Conservation (phyloP, 1,140 invertebrate genomes). For the Bicyclus anynana region DNA sequence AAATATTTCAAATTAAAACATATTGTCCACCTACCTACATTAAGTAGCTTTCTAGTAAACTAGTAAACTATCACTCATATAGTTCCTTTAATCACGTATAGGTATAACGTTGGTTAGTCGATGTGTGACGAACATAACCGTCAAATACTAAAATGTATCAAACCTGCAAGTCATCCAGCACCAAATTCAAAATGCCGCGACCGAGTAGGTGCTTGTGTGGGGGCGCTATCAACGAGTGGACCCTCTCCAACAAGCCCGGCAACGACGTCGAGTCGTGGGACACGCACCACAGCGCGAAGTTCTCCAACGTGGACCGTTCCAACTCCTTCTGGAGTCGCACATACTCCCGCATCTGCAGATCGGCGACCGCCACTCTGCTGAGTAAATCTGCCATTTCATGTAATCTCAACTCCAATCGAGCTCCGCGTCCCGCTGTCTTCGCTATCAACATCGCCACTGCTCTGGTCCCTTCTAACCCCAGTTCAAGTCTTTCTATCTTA, state of each 20-base stretch:
- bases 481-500: slow-evolving; percentile 60
- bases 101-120: neutral
- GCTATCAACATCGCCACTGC: slow-evolving; percentile 56
- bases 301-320: slow-evolving; percentile 81
- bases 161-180: slow-evolving; percentile 77
- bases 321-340: slow-evolving; percentile 69
- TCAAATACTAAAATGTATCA: neutral
- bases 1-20: no score
- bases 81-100: no score
- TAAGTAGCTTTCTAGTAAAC: no score
- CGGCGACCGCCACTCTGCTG: slow-evolving; percentile 77
- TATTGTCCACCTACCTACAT: no score
- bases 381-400: slow-evolving; percentile 79
- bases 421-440: slow-evolving; percentile 59
- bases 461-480: slow-evolving; percentile 38
- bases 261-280: slow-evolving; percentile 81
- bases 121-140: neutral
- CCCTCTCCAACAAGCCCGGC: slow-evolving; percentile 80
- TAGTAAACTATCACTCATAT: no score
- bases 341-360: slow-evolving; percentile 79
- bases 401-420: slow-evolving; percentile 76
- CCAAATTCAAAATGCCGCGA: slow-evolving; percentile 66
- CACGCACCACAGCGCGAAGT: slow-evolving; percentile 82
- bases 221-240: slow-evolving; percentile 80
- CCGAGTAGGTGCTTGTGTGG: slow-evolving; percentile 55